Conservation (phyloP, 2,113 vertebrate species). For the Apteryx mantelli region DNA sequence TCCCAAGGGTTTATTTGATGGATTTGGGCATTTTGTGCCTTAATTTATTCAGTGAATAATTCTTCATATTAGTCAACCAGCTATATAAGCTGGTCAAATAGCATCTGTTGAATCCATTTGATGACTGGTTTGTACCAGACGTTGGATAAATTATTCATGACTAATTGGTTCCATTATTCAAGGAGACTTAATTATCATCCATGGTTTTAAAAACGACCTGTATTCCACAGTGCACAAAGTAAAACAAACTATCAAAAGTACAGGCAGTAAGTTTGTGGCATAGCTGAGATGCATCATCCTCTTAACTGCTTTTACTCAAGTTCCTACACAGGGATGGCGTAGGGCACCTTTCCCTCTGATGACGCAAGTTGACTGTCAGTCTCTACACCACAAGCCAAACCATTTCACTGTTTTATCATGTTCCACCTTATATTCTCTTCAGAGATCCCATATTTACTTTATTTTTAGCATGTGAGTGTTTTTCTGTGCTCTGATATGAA, state of each 20-base stretch:
- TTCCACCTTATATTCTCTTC: not conserved
- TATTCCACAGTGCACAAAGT: not conserved
- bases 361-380: not conserved
- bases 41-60: conserved; percentile 13
- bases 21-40: not conserved
- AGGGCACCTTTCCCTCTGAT: not conserved
- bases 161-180: not conserved
- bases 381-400: not conserved
- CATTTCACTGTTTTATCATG: not conserved
- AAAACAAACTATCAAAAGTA: not conserved
- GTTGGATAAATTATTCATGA: conserved; percentile 39
- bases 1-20: not conserved
- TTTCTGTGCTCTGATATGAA: not conserved
- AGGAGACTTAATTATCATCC: not conserved
- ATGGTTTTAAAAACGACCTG: not conserved
- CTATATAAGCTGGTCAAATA: conserved; percentile 30
- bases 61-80: conserved; percentile 24
- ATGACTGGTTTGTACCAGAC: conserved; percentile 16
- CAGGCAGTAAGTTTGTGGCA: not conserved
- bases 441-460: not conserved
- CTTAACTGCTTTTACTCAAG: not conserved
- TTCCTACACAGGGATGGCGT: rapidly evolving
- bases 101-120: conserved; percentile 21
- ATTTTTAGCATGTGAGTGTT: not conserved
- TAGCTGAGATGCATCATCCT: not conserved